Conservation (phyloP, 2,797 vertebrate genomes). For the Enteromius radiatus region DNA sequence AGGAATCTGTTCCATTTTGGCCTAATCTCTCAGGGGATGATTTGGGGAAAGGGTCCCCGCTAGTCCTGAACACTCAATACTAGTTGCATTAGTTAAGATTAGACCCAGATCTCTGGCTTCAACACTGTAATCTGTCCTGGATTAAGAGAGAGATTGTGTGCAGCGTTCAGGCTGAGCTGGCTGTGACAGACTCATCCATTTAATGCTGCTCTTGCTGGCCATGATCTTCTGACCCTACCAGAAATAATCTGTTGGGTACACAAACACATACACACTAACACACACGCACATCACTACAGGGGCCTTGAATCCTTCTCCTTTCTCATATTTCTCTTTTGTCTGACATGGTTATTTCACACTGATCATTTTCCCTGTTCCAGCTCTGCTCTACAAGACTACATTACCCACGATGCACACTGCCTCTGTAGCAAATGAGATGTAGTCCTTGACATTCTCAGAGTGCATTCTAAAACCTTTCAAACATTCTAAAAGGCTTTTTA, state of each 20-base stretch:
- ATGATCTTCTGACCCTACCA: constrained; percentile 33
- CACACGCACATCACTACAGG: background rate
- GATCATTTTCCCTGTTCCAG: constrained; percentile 11
- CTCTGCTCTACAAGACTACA: constrained; percentile 33
- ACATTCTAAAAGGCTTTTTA: background rate
- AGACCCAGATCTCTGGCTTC: constrained; percentile 47
- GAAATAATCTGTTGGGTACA: constrained; percentile 22
- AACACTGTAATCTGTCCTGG: constrained; percentile 52
- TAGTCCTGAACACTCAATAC: background rate
- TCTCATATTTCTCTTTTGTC: constrained; percentile 20
- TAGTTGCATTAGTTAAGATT: constrained; percentile 43
- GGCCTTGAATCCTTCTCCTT: background rate
- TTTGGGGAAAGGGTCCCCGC: background rate
- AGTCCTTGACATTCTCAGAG: background rate
- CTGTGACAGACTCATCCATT: constrained; percentile 48
- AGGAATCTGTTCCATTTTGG: background rate
- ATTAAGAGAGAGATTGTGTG: constrained; percentile 53
- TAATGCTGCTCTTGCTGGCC: constrained; percentile 42
- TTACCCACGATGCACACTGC: constrained; percentile 45
- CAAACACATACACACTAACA: constrained; percentile 21
- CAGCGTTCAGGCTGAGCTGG: constrained; percentile 25
- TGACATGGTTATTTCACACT: constrained; percentile 11
- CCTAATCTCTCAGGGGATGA: background rate
- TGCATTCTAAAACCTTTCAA: background rate
- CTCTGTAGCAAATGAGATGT: constrained; percentile 6